Evolutionary conservation across 2,888 invertebrate species (phyloP), one percentile per base, ranked within the genome.

Genomic region (Leucania comma): DNA sequence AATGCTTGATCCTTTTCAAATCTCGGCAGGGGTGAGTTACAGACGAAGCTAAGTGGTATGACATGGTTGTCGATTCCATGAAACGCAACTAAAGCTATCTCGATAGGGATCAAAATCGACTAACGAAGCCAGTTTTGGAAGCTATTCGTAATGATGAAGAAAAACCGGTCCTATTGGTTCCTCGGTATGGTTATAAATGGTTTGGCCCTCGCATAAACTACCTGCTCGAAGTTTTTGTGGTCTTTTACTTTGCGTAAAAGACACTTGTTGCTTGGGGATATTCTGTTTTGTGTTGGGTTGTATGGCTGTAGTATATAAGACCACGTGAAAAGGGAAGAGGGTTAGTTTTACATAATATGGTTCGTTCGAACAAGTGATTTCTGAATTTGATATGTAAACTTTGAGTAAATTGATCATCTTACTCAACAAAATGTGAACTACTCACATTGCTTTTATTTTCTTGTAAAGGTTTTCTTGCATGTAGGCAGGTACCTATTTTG

Each of bases 231-330:
- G 91, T 93, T 94, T 94, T 94, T 94, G 92, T 94, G 90, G 88
- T 93, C 89, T 93, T 92, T 93, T 93, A 90, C 92, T 92, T 93
- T 92, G 92, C 93, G 92, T 92, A 91, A 91, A 91, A 92, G 91
- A 92, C 95, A 95, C 95, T 95, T 95, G 95, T 95, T 94, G 94
- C 92, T 92, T 88, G 87, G 93, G 93, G 92, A 91, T 91, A 91
- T 87, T 90, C 88, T 89, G 89, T 88, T 91, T 90, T 90, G 87
- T 88, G 88, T 89, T 89, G 85, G 86, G 82, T 87, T 87, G 81
- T 75, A 66, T 81, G 46, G 72, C 29, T 24, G 48, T 68, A 54
- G 66, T 75, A 83, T 72, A 82, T 81, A 86, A 86, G 76, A 75
- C 70, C 74, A 79, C 76, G 75, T 85, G 72, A 76, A 78, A 72